A percentile compares a stretch with the other conserved stretches of the same genome.
phyloP scores from a whole-genome alignment of 2,797 vertebrate genomes.

The Centropyge bicolor region DNA sequence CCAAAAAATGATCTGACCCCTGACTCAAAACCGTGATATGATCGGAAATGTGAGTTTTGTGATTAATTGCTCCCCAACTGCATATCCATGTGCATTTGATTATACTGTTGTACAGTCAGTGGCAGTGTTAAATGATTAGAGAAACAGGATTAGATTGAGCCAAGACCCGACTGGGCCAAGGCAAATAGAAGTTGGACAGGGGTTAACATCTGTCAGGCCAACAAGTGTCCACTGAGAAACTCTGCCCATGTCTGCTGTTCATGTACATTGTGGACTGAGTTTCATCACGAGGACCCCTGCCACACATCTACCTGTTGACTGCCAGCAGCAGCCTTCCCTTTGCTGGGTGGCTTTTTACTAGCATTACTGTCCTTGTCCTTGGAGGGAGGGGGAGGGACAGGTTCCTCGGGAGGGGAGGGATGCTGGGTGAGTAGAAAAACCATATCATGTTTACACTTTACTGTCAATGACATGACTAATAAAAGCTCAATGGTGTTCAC shows the following conservation, averaged over 20 bases:
- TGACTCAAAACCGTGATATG: no score
- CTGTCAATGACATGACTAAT: constrained; percentile 6
- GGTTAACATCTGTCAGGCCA: constrained; percentile 35
- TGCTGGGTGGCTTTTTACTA: constrained; percentile 79
- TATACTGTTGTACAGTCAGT: not conserved
- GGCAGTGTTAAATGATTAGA: constrained; percentile 53
- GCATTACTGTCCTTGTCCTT: constrained; percentile 81
- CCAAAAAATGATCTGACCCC: no score
- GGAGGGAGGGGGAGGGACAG: constrained; percentile 64
- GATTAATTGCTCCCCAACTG: not conserved
- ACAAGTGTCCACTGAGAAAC: constrained; percentile 41
- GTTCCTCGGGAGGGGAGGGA: constrained; percentile 73
- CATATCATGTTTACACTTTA: constrained; percentile 59
- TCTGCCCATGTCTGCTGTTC: constrained; percentile 8
- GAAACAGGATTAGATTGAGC: constrained; percentile 33
- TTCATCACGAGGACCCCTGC: constrained; percentile 41
- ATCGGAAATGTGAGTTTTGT: no score
- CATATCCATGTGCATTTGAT: not conserved
- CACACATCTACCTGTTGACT: constrained; percentile 79
- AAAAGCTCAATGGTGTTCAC: not conserved
- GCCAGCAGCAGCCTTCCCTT: constrained; percentile 79
- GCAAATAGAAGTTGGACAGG: constrained; percentile 29
- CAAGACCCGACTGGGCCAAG: not conserved
- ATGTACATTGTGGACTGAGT: not conserved
- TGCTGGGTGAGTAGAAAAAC: constrained; percentile 77